These are phyloP conservation scores for Pavo muticus DNA, from an alignment of 2,113 vertebrate species.

Conservation along the genomic window DNA sequence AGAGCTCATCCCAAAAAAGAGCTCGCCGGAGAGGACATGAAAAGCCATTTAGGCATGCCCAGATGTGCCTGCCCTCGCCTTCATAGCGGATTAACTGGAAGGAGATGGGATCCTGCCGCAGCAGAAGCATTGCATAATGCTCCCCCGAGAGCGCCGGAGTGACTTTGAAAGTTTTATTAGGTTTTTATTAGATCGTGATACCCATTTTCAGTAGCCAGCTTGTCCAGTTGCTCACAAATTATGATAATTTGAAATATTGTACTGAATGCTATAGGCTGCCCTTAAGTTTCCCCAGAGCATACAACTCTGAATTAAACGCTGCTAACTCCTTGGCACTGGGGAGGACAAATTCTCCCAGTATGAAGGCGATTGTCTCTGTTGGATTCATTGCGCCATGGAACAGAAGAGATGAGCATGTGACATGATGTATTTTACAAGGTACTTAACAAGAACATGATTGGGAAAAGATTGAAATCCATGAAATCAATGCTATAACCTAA, in stretches of 20 bases:
- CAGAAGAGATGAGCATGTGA: slow-evolving; percentile 4
- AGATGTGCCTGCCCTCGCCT: not conserved
- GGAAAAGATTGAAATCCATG: slow-evolving; percentile 69
- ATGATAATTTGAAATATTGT: slow-evolving; percentile 27
- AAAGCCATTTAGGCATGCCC: not conserved
- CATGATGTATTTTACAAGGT: slow-evolving; percentile 66
- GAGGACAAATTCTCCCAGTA: not conserved
- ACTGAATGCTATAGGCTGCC: not conserved
- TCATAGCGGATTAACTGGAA: slow-evolving; percentile 19
- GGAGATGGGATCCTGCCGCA: not conserved
- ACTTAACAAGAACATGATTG: slow-evolving; percentile 71
- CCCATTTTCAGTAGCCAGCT: slow-evolving; percentile 12
- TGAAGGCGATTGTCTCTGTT: not conserved
- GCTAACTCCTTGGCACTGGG: not conserved
- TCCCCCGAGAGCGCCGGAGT: not conserved
- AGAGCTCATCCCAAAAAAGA: not conserved
- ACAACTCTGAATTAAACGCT: not conserved
- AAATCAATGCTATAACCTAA: slow-evolving; percentile 76
- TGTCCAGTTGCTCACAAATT: slow-evolving; percentile 1
- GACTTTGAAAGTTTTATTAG: slow-evolving; percentile 44
- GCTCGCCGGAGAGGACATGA: not conserved
- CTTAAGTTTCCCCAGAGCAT: not conserved
- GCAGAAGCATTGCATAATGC: slow-evolving; percentile 14
- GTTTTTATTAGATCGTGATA: not conserved
- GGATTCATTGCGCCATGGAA: not conserved